Conservation (phyloP, 2,888 invertebrate species). For the Sminthurides aquaticus region DNA sequence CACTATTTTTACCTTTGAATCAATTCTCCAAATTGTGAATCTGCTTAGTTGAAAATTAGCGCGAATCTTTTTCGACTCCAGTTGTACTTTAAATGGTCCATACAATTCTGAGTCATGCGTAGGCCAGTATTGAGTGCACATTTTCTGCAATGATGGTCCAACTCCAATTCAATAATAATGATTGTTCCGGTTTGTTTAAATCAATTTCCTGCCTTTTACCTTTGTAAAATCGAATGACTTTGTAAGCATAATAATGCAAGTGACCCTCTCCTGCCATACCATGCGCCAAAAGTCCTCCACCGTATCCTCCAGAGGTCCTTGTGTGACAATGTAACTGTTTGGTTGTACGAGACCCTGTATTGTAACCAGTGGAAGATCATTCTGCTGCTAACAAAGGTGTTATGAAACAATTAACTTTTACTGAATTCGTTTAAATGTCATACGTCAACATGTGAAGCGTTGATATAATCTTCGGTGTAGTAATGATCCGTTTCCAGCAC, state of each 20-base stretch:
- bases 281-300: slow-evolving; percentile 95
- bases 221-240: slow-evolving; percentile 98
- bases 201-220: slow-evolving; percentile 48
- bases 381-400: neutral
- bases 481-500: slow-evolving; percentile 73
- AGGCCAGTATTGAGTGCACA: slow-evolving; percentile 99
- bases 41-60: slow-evolving; percentile 92
- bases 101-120: slow-evolving; percentile 77
- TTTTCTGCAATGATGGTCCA: slow-evolving; percentile 46
- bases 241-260: slow-evolving; percentile 96
- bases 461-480: slow-evolving; percentile 78
- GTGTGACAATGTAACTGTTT: slow-evolving; percentile 88
- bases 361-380: neutral
- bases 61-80: slow-evolving; percentile 78
- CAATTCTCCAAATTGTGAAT: slow-evolving; percentile 16
- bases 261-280: slow-evolving; percentile 94
- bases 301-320: slow-evolving; percentile 89
- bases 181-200: neutral
- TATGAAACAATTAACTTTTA: neutral
- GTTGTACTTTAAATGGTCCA: slow-evolving; percentile 83
- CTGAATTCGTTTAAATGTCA: no score
- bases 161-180: neutral
- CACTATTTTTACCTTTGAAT: slow-evolving; percentile 14
- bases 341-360: slow-evolving; percentile 82
- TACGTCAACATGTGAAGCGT: slow-evolving; percentile 88